phyloP scores from a whole-genome alignment of 2,797 vertebrate genomes.

The Peromyscus eremicus region DNA sequence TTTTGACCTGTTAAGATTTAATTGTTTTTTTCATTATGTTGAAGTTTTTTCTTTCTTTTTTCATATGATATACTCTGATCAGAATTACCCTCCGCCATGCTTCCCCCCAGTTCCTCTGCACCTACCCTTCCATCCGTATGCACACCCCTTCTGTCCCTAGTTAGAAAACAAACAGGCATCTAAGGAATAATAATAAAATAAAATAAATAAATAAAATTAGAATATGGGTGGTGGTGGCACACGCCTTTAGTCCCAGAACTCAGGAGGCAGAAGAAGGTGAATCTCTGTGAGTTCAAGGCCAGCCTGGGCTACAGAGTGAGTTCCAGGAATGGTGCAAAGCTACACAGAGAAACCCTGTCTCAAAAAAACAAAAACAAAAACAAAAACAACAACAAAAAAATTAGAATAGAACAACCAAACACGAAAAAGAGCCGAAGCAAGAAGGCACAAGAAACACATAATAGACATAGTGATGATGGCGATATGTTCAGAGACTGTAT shows the following conservation, averaged over 20 bases:
- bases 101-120: not conserved
- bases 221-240: no score
- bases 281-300: no score
- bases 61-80: not conserved
- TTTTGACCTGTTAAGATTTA: not conserved
- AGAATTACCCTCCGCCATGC: fast-evolving
- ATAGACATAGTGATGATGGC: not conserved
- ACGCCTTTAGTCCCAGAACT: no score
- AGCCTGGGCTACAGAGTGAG: no score
- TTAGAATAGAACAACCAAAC: not conserved
- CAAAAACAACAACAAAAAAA: not conserved
- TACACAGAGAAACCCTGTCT: no score
- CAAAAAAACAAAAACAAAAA: no score
- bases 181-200: not conserved
- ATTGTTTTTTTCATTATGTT: not conserved
- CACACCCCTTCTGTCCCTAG: not conserved
- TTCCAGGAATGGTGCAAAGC: no score
- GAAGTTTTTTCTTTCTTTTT: not conserved
- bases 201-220: no score
- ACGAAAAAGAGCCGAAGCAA: not conserved
- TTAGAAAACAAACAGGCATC: not conserved
- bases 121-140: not conserved
- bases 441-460: not conserved
- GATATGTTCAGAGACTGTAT: not conserved
- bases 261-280: no score